Base-by-base conservation (phyloP, 2,888 invertebrate species). In the Eupithecia dodoneata region DNA sequence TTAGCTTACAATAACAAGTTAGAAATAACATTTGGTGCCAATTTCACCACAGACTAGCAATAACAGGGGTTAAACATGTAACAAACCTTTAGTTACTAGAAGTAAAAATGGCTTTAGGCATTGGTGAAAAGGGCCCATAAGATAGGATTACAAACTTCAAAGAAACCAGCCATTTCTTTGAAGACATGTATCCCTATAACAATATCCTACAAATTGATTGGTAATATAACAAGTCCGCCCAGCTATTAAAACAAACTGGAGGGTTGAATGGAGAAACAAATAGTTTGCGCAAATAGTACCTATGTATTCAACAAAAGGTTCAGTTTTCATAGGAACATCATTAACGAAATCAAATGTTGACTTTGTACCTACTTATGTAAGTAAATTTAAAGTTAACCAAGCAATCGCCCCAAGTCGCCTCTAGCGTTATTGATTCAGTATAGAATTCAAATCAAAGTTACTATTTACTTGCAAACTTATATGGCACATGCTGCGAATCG, bases 141-240 rank as follows among this genome's bases (percentile, higher is more conserved):
- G 42, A 7, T 42, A 15, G 70, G 42, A 74, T 66, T 71, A 65
- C 71, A 73, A 71, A 80, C 70, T 74, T 83, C 86, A 86, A 84
- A 86, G 86, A 89, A 88, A 79, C 92, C 92, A 92, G 92, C 92
- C 92, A 76, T 81, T 80, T 88, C 85, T 85, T 80, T 87, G 72
- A 6, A 47, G 71, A 65, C 72, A 70, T 79, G 55, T 18, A 77
- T 67, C 72, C 67, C 41, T 30, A 10, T 55, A 47, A 0, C 4
- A 55, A 45, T 42, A 30, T 66, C 42, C 42, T 15, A 67, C 41
- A 15, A n/a, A 44, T n/a, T 15, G 10, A 10, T 30, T 12, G 12
- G 63, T 12, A 30, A 30, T 30, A 30, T 30, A 2, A 10, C 10
- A 30, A 63, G 3, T 59, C 18, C 18, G 18, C n/a, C 63, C 59